phyloP scores from a whole-genome alignment of 1,140 invertebrate species.

The Tetragnatha versicolor region DNA sequence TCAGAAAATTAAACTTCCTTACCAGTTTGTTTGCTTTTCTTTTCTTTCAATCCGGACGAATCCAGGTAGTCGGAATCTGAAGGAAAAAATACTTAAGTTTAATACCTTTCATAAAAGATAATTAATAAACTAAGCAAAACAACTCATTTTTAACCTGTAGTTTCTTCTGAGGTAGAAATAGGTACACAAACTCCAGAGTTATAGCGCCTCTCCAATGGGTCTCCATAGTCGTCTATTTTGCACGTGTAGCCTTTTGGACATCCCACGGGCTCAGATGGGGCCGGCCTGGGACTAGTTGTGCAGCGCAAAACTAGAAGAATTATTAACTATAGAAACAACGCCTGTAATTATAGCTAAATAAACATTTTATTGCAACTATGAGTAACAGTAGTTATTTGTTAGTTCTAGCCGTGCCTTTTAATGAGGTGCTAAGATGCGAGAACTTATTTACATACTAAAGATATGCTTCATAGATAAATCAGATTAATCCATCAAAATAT shows the following conservation, averaged over 20 bases:
- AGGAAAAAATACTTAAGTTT: not conserved
- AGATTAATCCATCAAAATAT: no score
- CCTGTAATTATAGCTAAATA: no score
- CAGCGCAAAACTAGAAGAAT: conserved; percentile 19
- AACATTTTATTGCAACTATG: no score
- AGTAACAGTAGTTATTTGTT: no score
- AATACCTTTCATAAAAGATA: not conserved
- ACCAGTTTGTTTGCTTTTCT: conserved; percentile 35
- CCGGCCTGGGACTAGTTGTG: conserved; percentile 22
- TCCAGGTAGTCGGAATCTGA: not conserved
- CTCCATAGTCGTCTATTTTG: conserved; percentile 35
- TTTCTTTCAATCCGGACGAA: conserved; percentile 16
- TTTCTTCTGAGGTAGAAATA: not conserved
- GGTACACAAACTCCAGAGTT: conserved; percentile 45
- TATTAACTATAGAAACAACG: not conserved
- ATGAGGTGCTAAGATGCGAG: no score
- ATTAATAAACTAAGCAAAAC: not conserved
- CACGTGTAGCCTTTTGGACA: conserved; percentile 38
- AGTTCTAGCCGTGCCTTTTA: no score
- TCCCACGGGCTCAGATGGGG: conserved; percentile 37
- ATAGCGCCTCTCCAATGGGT: conserved; percentile 6
- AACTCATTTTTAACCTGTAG: not conserved
- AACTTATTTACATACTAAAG: no score
- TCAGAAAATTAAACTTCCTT: not conserved
- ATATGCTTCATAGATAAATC: no score